Evolutionary conservation across 1,140 invertebrate species (phyloP).

Genomic region (Scaptomyza pallida): DNA sequence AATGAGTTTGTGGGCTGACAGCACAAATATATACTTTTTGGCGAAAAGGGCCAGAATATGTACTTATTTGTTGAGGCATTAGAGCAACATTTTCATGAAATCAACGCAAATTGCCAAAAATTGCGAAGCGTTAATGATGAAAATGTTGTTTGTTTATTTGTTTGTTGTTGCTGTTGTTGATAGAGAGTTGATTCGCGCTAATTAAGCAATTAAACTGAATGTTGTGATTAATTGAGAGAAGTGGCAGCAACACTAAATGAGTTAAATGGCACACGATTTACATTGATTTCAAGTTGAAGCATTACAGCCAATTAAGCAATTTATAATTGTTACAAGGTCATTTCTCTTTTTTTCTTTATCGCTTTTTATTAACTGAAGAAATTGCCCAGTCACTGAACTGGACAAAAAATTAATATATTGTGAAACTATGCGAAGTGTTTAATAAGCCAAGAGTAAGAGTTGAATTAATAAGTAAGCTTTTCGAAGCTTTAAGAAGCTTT

Average conservation of each 20-base stretch:
- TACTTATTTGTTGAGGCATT: conserved; percentile 65
- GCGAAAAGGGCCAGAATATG: conserved; percentile 30
- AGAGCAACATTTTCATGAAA: conserved; percentile 27
- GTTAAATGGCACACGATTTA: conserved; percentile 54
- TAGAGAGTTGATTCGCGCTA: conserved; percentile 22
- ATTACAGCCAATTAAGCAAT: conserved; percentile 3
- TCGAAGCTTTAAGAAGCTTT: too few relatives aligned
- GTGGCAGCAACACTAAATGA: conserved; percentile 28
- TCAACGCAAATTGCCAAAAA: conserved; percentile 8
- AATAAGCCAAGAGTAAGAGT: background rate
- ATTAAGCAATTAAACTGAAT: conserved; percentile 73
- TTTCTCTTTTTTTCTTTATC: background rate
- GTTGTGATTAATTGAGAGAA: conserved; percentile 69
- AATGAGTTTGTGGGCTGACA: conserved; percentile 62
- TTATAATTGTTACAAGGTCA: conserved; percentile 23
- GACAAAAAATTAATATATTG: background rate
- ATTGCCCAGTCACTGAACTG: conserved; percentile 14
- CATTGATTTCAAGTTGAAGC: conserved; percentile 53
- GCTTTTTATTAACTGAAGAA: too few relatives aligned
- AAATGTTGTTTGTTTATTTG: conserved; percentile 21
- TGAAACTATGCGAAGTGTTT: background rate
- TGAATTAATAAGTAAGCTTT: too few relatives aligned
- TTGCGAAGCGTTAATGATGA: conserved; percentile 12
- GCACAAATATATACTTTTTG: conserved; percentile 16
- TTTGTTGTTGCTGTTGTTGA: conserved; percentile 3